Percentiles rank a stretch among this genome's conserved stretches.
These are phyloP conservation scores for Tetrax tetrax DNA, from an alignment of 2,113 vertebrate genomes.

Conservation along the genomic window DNA sequence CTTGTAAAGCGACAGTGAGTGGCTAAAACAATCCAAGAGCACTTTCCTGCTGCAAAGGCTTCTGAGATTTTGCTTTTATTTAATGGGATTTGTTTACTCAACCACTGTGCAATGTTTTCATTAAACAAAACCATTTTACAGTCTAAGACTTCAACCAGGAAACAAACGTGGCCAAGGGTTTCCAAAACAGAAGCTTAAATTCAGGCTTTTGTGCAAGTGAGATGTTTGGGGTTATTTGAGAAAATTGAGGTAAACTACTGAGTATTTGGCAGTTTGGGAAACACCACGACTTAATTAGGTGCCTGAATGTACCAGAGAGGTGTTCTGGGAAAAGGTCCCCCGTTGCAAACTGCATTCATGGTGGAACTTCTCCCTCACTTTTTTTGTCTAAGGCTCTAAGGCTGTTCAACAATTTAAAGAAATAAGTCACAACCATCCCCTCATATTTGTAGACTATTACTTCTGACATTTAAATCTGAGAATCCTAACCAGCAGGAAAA, in stretches of 20 bases:
- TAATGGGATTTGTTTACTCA: background rate
- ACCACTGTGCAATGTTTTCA: background rate
- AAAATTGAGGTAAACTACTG: background rate
- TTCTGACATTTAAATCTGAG: background rate
- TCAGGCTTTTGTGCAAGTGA: background rate
- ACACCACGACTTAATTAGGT: background rate
- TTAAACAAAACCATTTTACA: background rate
- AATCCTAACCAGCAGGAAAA: background rate
- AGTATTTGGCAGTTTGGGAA: background rate
- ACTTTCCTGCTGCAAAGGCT: background rate
- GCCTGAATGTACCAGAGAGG: rapidly evolving
- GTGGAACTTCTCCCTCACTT: background rate
- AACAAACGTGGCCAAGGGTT: background rate
- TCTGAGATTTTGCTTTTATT: background rate
- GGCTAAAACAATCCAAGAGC: background rate
- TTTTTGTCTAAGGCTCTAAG: background rate
- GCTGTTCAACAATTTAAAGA: background rate
- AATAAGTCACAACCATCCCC: background rate
- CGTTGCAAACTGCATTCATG: background rate
- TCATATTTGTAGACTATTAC: background rate
- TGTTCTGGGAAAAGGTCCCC: background rate
- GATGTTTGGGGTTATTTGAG: background rate
- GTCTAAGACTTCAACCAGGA: background rate
- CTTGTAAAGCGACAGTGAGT: background rate
- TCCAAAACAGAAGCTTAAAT: background rate